Evolutionary conservation across 2,888 invertebrate species (phyloP), one percentile per base, ranked within the genome.

Genomic region (Polyommatus iphigenia): DNA sequence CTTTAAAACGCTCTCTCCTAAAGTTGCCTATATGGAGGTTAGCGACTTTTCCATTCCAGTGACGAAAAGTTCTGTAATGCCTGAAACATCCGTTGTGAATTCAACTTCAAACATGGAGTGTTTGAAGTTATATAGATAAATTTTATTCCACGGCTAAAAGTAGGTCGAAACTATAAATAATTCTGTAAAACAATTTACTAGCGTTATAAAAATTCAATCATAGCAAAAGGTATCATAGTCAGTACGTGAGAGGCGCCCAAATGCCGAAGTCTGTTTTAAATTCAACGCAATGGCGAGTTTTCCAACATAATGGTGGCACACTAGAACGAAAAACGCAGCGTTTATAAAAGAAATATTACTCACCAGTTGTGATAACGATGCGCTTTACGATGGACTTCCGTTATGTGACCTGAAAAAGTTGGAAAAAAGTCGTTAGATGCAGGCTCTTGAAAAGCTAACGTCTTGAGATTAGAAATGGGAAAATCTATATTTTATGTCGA

Each of bases 181-280:
- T 24, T 50, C 75, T 54, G 41, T 75, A 29, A 46, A 75, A 54
- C 24, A 75, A 29, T 54, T 75, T 54, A 75, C 29, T 29, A 24
- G 15, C 50, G 46, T 50, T 54, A 75, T 75, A 75, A 75, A 75
- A 75, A 50, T 75, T 75, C 75, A 54, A 75, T 75, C 75, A 75
- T 75, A 50, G 75, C 75, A 50, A 50, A 75, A 75, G 75, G 75
- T 75, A 50, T 54, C 24, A 54, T 54, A 13, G 50, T 6, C 50
- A 41, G 29, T 75, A 75, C 75, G 75, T 75, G 75, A 54, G 46
- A 18, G 15, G 75, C 29, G 46, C 75, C 24, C 29, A 32, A 75
- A 75, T 24, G 15, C 29, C 72, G 36, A 6, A 10, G 73, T 50
- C 46, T 24, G 46, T 46, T 73, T 75, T n/a, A 75, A 75, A 75